Percentiles rank a stretch among this genome's conserved stretches.
Conservation (phyloP, 92 coral and sea anemone species). For the Bergia puertoricense region DNA sequence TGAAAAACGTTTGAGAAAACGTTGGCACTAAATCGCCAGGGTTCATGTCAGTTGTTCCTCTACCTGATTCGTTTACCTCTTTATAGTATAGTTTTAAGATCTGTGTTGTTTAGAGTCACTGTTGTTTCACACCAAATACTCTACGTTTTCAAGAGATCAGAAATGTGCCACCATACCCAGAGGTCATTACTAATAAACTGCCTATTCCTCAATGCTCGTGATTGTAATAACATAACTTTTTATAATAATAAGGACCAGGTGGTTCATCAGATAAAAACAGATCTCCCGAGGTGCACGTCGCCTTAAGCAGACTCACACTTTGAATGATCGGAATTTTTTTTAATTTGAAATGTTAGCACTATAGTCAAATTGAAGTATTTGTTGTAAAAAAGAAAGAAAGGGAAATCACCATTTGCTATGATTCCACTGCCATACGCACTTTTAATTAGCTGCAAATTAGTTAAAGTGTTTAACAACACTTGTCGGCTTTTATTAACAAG, state of each 20-base stretch:
- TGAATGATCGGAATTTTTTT: neutral
- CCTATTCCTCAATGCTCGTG: too few relatives aligned
- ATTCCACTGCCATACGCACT: neutral
- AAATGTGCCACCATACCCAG: neutral
- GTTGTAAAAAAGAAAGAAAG: neutral
- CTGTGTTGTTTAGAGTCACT: neutral
- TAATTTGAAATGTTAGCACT: neutral
- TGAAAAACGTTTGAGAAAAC: neutral
- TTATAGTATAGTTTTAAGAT: too few relatives aligned
- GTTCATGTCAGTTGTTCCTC: neutral
- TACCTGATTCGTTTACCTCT: neutral
- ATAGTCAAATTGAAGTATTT: neutral
- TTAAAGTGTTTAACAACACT: too few relatives aligned
- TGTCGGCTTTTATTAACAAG: neutral
- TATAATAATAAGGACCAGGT: neutral
- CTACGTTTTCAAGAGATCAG: neutral
- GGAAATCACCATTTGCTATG: neutral
- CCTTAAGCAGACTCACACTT: neutral
- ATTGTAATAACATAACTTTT: neutral
- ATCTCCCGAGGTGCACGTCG: neutral
- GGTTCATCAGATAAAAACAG: neutral
- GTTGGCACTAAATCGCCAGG: neutral
- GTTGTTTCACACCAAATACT: neutral
- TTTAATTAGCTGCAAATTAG: too few relatives aligned
- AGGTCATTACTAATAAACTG: neutral